A percentile compares a stretch with the other conserved stretches of the same genome.
phyloP scores from a whole-genome alignment of 2,888 invertebrate species.

The Hyalella azteca region DNA sequence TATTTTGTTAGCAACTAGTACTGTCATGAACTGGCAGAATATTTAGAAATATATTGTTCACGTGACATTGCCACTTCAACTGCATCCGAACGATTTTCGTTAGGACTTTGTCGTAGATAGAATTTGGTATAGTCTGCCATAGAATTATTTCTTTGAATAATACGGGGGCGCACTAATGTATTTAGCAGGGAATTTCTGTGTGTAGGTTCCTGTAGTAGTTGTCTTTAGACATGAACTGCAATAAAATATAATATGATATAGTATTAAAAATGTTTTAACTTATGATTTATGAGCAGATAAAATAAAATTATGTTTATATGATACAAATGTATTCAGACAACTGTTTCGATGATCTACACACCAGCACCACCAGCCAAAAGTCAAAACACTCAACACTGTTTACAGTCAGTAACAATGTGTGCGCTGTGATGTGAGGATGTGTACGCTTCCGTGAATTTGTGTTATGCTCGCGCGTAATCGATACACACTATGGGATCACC shows the following conservation, averaged over 20 bases:
- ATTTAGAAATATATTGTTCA: too few species aligned
- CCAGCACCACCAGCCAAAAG: background rate
- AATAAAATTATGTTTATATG: background rate
- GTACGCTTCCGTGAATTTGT: background rate
- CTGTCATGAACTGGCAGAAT: too few species aligned
- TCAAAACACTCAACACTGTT: background rate
- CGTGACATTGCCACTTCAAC: too few species aligned
- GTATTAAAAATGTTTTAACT: background rate
- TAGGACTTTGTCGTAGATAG: too few species aligned
- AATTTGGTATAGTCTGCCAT: too few species aligned
- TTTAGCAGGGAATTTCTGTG: too few species aligned
- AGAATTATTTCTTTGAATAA: too few species aligned
- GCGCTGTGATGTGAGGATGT: background rate
- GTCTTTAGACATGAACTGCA: too few species aligned
- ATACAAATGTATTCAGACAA: background rate
- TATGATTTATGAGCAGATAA: background rate
- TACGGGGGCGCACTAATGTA: too few species aligned
- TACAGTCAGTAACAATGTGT: background rate
- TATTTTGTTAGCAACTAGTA: too few species aligned
- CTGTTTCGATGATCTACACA: background rate
- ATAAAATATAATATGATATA: background rate
- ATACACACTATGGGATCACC: conserved; percentile 27
- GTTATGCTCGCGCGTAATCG: conserved; percentile 22
- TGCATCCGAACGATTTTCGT: too few species aligned
- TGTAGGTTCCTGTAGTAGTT: too few species aligned